Conservation (phyloP, 2,797 vertebrate species). For the Mionectes olivaceus region DNA sequence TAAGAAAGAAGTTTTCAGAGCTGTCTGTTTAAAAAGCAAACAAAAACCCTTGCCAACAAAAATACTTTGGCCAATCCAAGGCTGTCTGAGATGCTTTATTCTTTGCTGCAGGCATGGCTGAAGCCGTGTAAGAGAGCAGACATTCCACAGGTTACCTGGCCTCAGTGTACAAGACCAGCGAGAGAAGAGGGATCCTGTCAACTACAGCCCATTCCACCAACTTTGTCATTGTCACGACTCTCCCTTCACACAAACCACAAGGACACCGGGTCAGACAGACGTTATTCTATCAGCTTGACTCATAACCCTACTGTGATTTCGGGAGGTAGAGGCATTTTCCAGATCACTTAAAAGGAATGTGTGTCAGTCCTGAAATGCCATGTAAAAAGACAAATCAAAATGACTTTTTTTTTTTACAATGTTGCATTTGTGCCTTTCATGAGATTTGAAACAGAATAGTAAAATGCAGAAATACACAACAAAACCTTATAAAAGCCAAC, state of each 20-base stretch:
- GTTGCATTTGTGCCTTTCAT: not conserved
- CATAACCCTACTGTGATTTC: slow-evolving; percentile 36
- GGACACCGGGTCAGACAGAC: slow-evolving; percentile 89
- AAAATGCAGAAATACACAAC: not conserved
- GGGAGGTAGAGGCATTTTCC: not conserved
- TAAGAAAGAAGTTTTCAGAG: not conserved
- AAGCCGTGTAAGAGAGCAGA: slow-evolving; percentile 84
- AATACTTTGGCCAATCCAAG: not conserved
- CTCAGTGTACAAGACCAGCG: slow-evolving; percentile 89
- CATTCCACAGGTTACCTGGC: slow-evolving; percentile 82
- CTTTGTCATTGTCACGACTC: slow-evolving; percentile 86
- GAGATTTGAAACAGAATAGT: not conserved
- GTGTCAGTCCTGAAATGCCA: not conserved
- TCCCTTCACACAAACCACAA: slow-evolving; percentile 72
- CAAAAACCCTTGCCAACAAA: not conserved
- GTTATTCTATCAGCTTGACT: slow-evolving; percentile 87
- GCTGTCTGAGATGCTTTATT: not conserved
- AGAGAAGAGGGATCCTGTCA: slow-evolving; percentile 88
- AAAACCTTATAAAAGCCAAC: slow-evolving; percentile 23
- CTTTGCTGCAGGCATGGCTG: slow-evolving; percentile 85
- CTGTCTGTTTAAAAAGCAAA: not conserved
- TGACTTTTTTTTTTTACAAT: not conserved
- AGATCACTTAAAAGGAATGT: not conserved
- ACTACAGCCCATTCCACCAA: slow-evolving; percentile 91
- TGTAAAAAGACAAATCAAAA: not conserved